These are phyloP conservation scores for Drosophila incognita DNA, from an alignment of 2,888 invertebrate species.

Conservation along the genomic window DNA sequence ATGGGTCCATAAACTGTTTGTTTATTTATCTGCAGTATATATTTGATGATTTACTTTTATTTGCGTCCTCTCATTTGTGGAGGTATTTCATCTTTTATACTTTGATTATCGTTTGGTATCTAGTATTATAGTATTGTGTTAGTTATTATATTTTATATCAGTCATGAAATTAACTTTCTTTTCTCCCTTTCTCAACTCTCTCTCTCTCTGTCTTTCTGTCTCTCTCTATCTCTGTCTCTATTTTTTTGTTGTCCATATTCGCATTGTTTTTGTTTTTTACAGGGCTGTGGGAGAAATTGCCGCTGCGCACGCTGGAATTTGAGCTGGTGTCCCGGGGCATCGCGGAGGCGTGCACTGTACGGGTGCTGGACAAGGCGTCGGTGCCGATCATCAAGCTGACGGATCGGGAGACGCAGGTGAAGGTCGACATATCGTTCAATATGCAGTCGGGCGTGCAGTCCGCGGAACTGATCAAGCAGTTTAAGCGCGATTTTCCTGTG, in stretches of 20 bases:
- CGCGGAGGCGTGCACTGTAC: conserved; percentile 94
- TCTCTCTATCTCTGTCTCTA: background rate
- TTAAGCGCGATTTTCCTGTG: conserved; percentile 94
- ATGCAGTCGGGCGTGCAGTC: conserved; percentile 99
- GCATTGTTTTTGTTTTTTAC: background rate
- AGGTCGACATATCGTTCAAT: conserved; percentile 99
- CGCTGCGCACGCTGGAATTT: conserved; percentile 95
- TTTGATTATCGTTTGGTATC: background rate
- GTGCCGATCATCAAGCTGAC: conserved; percentile 99
- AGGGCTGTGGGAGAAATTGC: conserved; percentile 94
- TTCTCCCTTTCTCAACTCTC: background rate
- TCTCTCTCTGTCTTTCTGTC: no score
- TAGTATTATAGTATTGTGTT: background rate
- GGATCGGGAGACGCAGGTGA: conserved; percentile 92
- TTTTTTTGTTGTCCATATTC: background rate
- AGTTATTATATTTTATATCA: background rate
- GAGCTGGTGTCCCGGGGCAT: conserved; percentile 95
- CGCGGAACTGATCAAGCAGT: conserved; percentile 97
- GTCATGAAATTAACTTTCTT: background rate
- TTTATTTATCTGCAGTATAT: background rate
- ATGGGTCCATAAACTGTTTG: background rate
- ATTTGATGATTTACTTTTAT: background rate
- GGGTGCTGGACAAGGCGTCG: conserved; percentile 98
- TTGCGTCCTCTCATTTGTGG: background rate
- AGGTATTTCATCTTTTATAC: background rate